Base-by-base conservation (phyloP, 1,140 invertebrate genomes). In the Dermatophagoides farinae region DNA sequence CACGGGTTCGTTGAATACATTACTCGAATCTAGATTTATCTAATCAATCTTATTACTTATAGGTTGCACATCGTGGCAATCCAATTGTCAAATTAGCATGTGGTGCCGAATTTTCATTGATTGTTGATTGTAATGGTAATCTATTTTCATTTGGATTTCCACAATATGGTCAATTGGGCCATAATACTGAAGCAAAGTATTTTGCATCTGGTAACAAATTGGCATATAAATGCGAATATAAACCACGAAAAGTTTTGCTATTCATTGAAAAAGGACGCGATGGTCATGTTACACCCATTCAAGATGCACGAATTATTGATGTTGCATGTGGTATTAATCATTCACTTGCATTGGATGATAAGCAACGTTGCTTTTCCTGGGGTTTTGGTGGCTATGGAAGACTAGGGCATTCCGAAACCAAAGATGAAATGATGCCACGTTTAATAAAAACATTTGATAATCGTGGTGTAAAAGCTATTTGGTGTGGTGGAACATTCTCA, bases 321-420 rank as follows among this genome's bases (percentile, higher is more conserved):
- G 82, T 93, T 67, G 83, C 83, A 16, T 92, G 88, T 71, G 89
- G 89, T 8, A 80, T 81, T 62, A 88, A 92, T 73, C 90, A 95
- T 67, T 84, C 85, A 39, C 77, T 92, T 50, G 85, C 85, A 0
- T 79, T 90, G 60, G 89, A 95, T 68, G 82, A 82, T 0, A 83
- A 84, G 66, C 87, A 85, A 68, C 78, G 88, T 12, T 81, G 86
- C 0, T 95, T 82, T 69, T 88, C 87, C 41, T 93, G 88, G 88
- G 89, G 90, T 31, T 93, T 92, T 71, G 89, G 88, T 14, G 90
- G 88, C 0, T 88, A 92, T 69, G 89, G 89, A 0, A 79, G 90
- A 18, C 74, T 95, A 1, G 90, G 90, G 0, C 89, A 93, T 73
- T 31, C 54, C 9, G 54, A 57, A 14, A 86, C 82, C 61, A 86